Evolutionary conservation across 2,797 vertebrate genomes (phyloP), one percentile per base, ranked within the genome.

Genomic region (Acipenser oxyrinchus): DNA sequence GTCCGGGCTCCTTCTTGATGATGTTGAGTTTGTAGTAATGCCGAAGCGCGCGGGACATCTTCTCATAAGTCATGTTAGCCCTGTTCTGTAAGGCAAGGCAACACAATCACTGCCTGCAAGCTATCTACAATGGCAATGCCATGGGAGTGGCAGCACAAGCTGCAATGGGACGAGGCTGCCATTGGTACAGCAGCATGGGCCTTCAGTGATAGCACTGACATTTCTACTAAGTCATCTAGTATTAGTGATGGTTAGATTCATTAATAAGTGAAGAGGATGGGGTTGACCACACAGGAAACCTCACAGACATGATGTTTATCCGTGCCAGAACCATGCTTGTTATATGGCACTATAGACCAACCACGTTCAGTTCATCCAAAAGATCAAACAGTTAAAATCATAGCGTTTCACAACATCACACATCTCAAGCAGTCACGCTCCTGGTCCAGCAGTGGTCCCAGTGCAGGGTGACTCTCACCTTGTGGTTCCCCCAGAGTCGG

Each of bases 21-120:
- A 97, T 94, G 79, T 96, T 95, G 74, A 95, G 92, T 79, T 97
- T 98, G 82, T 96, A 95, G 78, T 96, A 96, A 82, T 95, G 95
- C 4, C 95, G 85, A 74, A 97, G 79, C 0, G 95, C 94, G 60
- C 92, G 87, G 0, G 95, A 95, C 95, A 96, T 95, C 83, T 97
- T 98, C 82, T 97, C 94, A 0, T 97, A 97, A 0, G 94, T 97
- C 95, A 98, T 95, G 65, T 95, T 96, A 71, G 83, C 73, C 48
- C 92, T 75, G 75, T 95, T 97, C 95, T 97, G 80, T 61, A 71
- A 74, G 23, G 4, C 23, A 63, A 63, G 71, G 9, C 67, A 1
- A 65, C 6, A 11, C 69, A 12, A 60, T 9, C 6, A 12, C 9
- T 8, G 1, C 8, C 51, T 53, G 51, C 51, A 53, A 53, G 8